Conservation (phyloP, 2,888 invertebrate species). For the Troides oblongomaculatus region DNA sequence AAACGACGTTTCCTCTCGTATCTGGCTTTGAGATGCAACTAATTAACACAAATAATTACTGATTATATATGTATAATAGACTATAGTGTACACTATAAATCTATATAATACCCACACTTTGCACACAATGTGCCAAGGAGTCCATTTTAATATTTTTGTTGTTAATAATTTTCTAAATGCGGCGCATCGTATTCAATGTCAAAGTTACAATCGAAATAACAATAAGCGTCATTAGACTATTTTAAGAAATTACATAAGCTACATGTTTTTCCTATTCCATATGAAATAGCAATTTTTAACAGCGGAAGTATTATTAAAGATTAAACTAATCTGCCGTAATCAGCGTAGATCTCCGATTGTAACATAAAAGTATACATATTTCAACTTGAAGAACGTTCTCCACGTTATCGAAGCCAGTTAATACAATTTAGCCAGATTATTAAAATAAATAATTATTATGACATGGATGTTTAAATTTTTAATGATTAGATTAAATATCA, state of each 20-base stretch:
- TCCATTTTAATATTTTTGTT: slow-evolving; percentile 4
- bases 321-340: no score
- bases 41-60: slow-evolving; percentile 5
- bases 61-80: not conserved
- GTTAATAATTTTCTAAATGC: slow-evolving; percentile 7
- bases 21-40: not conserved
- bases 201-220: slow-evolving; percentile 11
- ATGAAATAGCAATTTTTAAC: no score
- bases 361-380: no score
- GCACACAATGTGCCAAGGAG: not conserved
- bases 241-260: slow-evolving; percentile 1
- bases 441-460: no score
- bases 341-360: no score
- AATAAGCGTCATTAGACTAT: slow-evolving; percentile 1
- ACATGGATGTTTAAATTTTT: no score
- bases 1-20: slow-evolving; percentile 2
- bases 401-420: no score
- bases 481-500: no score
- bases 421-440: no score
- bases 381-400: no score
- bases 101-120: slow-evolving; percentile 14
- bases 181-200: slow-evolving; percentile 10
- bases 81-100: not conserved
- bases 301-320: no score
- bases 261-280: not conserved